Conservation (phyloP, 2,888 invertebrate genomes). For the Endotricha flammealis region DNA sequence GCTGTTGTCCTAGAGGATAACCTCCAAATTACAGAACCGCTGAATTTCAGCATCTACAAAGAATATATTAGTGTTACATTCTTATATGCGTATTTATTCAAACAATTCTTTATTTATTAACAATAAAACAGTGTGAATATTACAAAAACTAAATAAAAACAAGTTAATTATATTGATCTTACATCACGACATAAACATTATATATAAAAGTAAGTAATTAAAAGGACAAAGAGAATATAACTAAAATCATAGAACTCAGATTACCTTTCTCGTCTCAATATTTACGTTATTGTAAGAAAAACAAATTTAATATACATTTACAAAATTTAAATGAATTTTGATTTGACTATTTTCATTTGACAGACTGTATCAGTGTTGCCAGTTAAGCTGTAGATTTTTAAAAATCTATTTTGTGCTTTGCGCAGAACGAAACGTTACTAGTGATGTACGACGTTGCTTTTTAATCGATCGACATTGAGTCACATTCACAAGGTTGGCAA, state of each 20-base stretch:
- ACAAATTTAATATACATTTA: conserved; percentile 38
- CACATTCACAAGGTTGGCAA: no score
- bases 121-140: not conserved
- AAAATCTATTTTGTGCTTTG: no score
- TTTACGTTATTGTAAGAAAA: conserved; percentile 5
- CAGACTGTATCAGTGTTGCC: not conserved
- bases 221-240: not conserved
- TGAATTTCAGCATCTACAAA: conserved; percentile 72
- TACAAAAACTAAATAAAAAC: conserved; percentile 15
- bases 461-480: conserved; percentile 2
- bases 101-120: not conserved
- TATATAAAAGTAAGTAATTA: conserved; percentile 11
- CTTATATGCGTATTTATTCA: not conserved
- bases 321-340: conserved; percentile 37
- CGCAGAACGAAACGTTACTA: no score
- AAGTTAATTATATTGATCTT: conserved; percentile 41
- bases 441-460: no score
- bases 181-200: conserved; percentile 48
- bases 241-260: not conserved
- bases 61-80: conserved; percentile 17
- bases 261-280: not conserved
- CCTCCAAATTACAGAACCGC: conserved; percentile 70
- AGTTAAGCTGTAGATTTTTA: no score
- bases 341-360: conserved; percentile 24
- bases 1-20: conserved; percentile 60